These are phyloP conservation scores for Coregonus clupeaformis DNA, from an alignment of 2,113 vertebrate species.

Conservation along the genomic window DNA sequence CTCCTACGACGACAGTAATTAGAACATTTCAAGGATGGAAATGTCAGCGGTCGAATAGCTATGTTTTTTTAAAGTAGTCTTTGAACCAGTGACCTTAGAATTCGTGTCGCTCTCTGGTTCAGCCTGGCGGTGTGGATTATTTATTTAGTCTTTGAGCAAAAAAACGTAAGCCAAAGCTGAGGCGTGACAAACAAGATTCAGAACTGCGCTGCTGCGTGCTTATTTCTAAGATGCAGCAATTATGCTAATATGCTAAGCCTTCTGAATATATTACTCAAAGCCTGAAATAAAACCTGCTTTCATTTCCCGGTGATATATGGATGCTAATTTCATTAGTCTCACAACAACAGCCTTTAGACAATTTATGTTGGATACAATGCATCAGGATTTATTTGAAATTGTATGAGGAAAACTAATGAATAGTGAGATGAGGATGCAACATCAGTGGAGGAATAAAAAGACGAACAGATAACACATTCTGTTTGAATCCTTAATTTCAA, in stretches of 20 bases:
- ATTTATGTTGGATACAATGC: conserved; percentile 5
- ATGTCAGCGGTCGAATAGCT: not conserved
- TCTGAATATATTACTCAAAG: conserved; percentile 19
- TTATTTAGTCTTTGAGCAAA: not conserved
- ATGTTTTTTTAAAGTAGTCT: not conserved
- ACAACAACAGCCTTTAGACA: conserved; percentile 6
- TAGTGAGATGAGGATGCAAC: not conserved
- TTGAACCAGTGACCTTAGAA: not conserved
- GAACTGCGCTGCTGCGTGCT: conserved; percentile 9
- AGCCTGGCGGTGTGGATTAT: not conserved
- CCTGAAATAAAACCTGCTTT: conserved; percentile 22
- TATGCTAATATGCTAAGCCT: conserved; percentile 24
- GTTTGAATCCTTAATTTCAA: not conserved
- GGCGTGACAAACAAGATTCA: conserved; percentile 15
- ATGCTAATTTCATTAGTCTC: conserved; percentile 12
- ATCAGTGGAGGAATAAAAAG: not conserved
- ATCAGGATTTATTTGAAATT: conserved; percentile 7
- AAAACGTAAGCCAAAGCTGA: not conserved
- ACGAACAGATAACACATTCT: not conserved
- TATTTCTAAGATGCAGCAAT: conserved; percentile 22
- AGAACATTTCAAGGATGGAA: not conserved
- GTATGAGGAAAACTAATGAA: not conserved
- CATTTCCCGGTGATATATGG: conserved; percentile 17
- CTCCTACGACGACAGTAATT: not conserved
- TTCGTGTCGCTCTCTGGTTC: not conserved